Base-by-base conservation (phyloP, 2,113 vertebrate genomes). In the Microtus pennsylvanicus region DNA sequence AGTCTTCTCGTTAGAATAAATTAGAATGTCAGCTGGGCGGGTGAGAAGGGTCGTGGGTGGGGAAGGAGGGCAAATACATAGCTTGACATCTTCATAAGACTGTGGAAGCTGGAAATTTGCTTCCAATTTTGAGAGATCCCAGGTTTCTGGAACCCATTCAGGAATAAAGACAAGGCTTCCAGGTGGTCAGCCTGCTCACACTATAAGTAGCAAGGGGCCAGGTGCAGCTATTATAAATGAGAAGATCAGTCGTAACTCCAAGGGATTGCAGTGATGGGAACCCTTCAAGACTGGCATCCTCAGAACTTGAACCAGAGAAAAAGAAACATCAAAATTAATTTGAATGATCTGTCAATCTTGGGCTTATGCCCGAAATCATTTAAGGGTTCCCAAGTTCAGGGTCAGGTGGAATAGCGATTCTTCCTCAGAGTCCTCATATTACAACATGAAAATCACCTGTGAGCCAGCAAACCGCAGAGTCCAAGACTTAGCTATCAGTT, bases 151-250 rank as follows among this genome's bases (percentile, higher is more conserved):
- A 97, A 82, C 11, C 3, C 1, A 35, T 91, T 97, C 95, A 93
- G 88, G 30, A 78, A 93, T 75, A 94, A 92, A 94, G 65, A 91
- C 74, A 82, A 95, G 96, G 81, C 80, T 95, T 63, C 89, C 95
- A 97, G 97, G 96, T 97, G 96, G 93, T 94, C 95, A 42, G 77
- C 94, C 96, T 76, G 95, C 95, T 87, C n/a, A 0, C 90, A 26
- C 95, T 94, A 86, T 93, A 96, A 95, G 97, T 95, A 97, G 94
- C 82, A 92, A 55, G 89, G 58, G 45, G 82, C 78, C 94, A 95
- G 92, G 91, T 95, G 95, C 81, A 33, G 45, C 47, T 42, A 87
- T n/a, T 94, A 14, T 82, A 94, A 96, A 93, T 16, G 90, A 80
- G n/a, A 17, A 52, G 9, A 50, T 76, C 90, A 87, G 91, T 75